Base-by-base conservation (phyloP, 2,797 vertebrate genomes). In the Thripadectes ignobilis region DNA sequence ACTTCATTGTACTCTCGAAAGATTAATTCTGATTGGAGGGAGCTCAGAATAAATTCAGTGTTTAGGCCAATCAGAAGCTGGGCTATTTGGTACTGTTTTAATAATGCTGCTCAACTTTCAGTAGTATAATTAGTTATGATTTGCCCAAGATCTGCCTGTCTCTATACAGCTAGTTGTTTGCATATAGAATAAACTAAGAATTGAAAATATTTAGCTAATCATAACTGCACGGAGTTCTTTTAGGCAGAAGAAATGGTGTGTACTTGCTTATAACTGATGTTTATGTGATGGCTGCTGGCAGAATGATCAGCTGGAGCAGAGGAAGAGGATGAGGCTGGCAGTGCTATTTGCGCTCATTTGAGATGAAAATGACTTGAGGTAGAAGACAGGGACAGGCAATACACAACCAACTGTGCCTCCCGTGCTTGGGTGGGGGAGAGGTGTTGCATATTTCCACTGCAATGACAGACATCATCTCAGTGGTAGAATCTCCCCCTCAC, bases 11-110 rank as follows among this genome's bases (percentile, higher is more conserved):
- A 32, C 49, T 92, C 27, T 30, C 61, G 65, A 46, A 94, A 94
- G 86, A 85, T 75, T 88, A 85, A 85, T 86, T 75, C 66, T 94
- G 80, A 82, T 86, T 93, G 92, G 85, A 63, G 72, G 51, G 38
- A 81, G 67, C 73, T 52, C 61, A 76, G 71, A 77, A 94, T 87
- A 95, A 96, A 90, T 82, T 59, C 18, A 34, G 45, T 80, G 29
- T 67, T 61, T 43, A 84, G 39, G 67, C 95, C 94, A 95, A 90
- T 92, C 71, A 58, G 63, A 43, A 73, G 20, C 7, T 79, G 52
- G 12, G 51, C 5, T 36, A 29, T 27, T 11, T n/a, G 43, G 27
- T 13, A 62, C 9, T 74, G 46, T 74, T 92, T 87, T 79, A 88
- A 84, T 67, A 63, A 82, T 46, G 15, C 30, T 3, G 8, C 45